Evolutionary conservation across 2,888 invertebrate genomes (phyloP).

Genomic region (Listrodromus nycthemerus): DNA sequence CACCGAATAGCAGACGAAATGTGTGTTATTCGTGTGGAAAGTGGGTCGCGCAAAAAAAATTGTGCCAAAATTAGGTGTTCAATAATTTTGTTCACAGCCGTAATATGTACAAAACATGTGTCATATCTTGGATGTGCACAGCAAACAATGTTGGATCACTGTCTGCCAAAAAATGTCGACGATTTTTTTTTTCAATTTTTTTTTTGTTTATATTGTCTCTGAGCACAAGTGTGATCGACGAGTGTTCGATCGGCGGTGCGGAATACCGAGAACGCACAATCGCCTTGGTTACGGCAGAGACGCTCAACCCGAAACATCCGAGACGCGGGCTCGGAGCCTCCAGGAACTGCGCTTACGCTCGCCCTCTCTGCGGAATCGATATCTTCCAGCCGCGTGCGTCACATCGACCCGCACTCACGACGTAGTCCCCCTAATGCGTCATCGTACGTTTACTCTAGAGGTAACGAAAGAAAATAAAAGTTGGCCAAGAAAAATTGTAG

Average conservation of each 20-base stretch:
- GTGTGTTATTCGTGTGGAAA: too few species aligned
- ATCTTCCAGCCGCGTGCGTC: slow-evolving; percentile 24
- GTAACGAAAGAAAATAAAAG: background rate
- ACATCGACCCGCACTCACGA: background rate
- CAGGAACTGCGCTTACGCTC: slow-evolving; percentile 47
- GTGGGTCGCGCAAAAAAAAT: too few species aligned
- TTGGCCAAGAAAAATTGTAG: background rate
- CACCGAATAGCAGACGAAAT: too few species aligned
- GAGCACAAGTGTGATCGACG: background rate
- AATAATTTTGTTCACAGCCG: too few species aligned
- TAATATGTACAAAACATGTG: too few species aligned
- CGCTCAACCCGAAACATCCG: background rate
- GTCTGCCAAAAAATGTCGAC: too few species aligned
- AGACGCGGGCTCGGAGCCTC: background rate
- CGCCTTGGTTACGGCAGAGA: slow-evolving; percentile 9
- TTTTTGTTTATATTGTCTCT: background rate
- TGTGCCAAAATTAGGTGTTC: too few species aligned
- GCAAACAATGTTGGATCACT: too few species aligned
- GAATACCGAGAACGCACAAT: background rate
- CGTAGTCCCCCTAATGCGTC: background rate
- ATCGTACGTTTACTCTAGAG: too few species aligned
- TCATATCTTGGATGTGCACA: too few species aligned
- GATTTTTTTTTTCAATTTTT: background rate
- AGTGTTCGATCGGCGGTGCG: background rate
- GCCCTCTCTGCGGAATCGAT: slow-evolving; percentile 40